Evolutionary conservation across 2,113 vertebrate species (phyloP), one percentile per base, ranked within the genome.

Genomic region (Uropsilus gracilis): DNA sequence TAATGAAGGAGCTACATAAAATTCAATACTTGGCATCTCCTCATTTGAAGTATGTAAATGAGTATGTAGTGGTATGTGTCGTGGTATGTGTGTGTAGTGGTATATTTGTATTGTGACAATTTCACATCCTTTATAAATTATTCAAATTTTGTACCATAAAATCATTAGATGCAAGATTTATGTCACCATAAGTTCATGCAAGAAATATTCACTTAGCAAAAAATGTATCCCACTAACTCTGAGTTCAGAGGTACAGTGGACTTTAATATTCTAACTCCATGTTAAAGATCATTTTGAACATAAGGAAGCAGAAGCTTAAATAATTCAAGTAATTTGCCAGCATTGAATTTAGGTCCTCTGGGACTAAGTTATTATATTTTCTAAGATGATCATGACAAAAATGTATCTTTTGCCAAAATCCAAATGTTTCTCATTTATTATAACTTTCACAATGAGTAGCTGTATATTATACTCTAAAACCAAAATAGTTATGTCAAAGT

Each of bases 71-170:
- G 14, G 42, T 61, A n/a, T n/a, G n/a, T n/a, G n/a, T n/a, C n/a
- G 66, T 66, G 16, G 28, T 48, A 24, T n/a, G 32, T 39, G n/a
- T n/a, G n/a, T n/a, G n/a, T n/a, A n/a, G n/a, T n/a, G n/a, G n/a
- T 4, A 72, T 77, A 30, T 75, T 68, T 92, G 4, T 59, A 28
- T 61, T 64, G 12, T 87, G 63, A 61, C 6, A 86, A 55, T 91
- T 66, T 91, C 39, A 57, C 37, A 64, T 86, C 85, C 44, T 72
- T 86, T 72, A 73, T 32, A 86, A 92, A 92, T 78, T 75, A 39
- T 92, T 77, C 30, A 68, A 50, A 61, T 26, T 42, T 55, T 48
- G 17, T 92, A 64, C 32, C 46, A 61, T 39, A 75, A 37, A 88
- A 75, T 64, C 44, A 42, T 57, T 12, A 20, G 42, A 85, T 77